Evolutionary conservation across 2,113 vertebrate genomes (phyloP).

Genomic region (Ovis canadensis): DNA sequence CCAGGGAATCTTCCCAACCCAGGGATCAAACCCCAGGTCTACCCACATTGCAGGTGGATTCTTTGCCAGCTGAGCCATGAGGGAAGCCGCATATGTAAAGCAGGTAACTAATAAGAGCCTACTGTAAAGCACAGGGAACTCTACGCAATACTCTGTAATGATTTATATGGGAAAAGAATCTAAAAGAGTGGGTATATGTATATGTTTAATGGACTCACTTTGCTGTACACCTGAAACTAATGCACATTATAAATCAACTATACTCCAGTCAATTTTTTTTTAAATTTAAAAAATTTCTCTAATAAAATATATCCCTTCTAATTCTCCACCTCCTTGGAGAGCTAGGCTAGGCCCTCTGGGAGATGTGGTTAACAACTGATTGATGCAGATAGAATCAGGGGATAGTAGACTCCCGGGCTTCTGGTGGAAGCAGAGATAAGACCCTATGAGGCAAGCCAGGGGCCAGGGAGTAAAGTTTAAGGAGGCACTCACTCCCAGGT

Average conservation of each 20-base stretch:
- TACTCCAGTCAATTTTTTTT: not conserved
- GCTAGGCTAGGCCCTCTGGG: not conserved
- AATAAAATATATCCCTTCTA: not conserved
- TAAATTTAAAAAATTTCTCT: not conserved
- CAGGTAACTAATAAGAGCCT: not conserved
- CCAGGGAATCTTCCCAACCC: not conserved
- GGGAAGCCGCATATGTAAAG: not conserved
- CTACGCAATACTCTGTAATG: not conserved
- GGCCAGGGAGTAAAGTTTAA: not conserved
- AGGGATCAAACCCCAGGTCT: not conserved
- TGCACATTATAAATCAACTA: not conserved
- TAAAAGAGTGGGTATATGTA: not conserved
- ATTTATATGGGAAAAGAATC: not conserved
- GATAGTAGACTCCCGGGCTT: not conserved
- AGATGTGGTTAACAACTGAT: not conserved
- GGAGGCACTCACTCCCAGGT: not conserved
- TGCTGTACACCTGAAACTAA: not conserved
- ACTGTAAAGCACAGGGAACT: not conserved
- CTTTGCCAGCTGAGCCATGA: not conserved
- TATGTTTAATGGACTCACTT: not conserved
- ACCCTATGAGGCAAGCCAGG: fast-evolving
- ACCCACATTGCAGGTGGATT: not conserved
- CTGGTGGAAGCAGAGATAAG: not conserved
- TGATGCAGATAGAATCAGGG: not conserved
- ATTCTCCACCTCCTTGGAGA: not conserved